phyloP scores from a whole-genome alignment of 1,140 invertebrate species.

The Ooceraea biroi region DNA sequence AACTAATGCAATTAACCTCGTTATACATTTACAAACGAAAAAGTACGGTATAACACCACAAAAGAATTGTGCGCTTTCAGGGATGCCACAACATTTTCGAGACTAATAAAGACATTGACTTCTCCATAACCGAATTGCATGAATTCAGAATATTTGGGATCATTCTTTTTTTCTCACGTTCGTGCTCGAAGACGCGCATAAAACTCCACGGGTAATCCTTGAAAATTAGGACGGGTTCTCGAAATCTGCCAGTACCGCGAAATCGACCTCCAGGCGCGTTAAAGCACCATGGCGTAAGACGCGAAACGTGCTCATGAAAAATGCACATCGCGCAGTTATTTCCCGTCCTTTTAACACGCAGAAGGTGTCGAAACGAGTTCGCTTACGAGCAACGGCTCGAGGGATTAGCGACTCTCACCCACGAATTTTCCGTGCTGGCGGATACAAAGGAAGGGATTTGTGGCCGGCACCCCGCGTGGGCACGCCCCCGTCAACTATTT shows the following conservation, averaged over 20 bases:
- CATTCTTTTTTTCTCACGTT: too few relatives aligned
- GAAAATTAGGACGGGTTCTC: not conserved
- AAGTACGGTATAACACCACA: not conserved
- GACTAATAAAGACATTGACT: not conserved
- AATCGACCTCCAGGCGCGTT: not conserved
- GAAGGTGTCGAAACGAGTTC: conserved; percentile 51
- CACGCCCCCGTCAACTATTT: conserved; percentile 7
- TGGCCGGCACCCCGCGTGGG: not conserved
- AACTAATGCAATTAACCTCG: not conserved
- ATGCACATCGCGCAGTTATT: conserved; percentile 23
- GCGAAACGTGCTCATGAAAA: conserved; percentile 9
- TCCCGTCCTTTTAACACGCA: conserved; percentile 46
- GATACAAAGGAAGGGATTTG: conserved; percentile 71
- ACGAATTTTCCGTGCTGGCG: conserved; percentile 68
- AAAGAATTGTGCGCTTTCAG: not conserved
- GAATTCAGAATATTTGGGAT: not conserved
- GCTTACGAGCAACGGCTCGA: conserved; percentile 62
- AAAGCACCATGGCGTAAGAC: not conserved
- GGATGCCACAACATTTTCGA: not conserved
- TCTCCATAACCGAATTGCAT: not conserved
- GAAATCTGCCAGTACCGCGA: too few relatives aligned
- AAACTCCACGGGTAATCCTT: not conserved
- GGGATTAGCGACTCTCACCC: conserved; percentile 60
- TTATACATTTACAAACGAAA: not conserved
- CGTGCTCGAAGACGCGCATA: too few relatives aligned